Percentiles rank a stretch among this genome's conserved stretches.
These are phyloP conservation scores for Sakesphorus luctuosus DNA, from an alignment of 2,113 vertebrate genomes.

Conservation along the genomic window DNA sequence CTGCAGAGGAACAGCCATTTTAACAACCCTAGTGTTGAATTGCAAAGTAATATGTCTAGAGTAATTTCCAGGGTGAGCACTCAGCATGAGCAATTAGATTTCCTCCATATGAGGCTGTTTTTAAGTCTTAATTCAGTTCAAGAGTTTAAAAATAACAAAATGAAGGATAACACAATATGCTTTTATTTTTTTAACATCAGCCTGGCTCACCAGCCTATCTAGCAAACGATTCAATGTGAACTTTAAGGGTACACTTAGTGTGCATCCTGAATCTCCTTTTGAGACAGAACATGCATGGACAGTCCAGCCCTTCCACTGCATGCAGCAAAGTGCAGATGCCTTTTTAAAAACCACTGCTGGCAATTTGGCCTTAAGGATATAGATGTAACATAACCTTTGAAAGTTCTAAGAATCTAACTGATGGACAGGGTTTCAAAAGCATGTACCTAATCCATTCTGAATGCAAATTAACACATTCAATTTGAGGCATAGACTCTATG, in stretches of 20 bases:
- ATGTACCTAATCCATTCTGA: not conserved
- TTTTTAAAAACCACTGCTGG: not conserved
- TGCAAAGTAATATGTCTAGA: not conserved
- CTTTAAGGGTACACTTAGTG: not conserved
- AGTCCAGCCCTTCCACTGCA: not conserved
- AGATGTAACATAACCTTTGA: not conserved
- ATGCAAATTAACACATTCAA: not conserved
- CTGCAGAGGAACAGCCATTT: not conserved
- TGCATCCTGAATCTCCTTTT: not conserved
- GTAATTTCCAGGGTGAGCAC: not conserved
- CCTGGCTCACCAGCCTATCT: not conserved
- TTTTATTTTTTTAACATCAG: not conserved
- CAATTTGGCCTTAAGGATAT: not conserved
- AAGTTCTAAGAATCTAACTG: slow-evolving; percentile 25
- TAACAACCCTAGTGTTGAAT: not conserved
- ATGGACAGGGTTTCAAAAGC: not conserved
- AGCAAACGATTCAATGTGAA: not conserved
- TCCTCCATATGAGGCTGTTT: not conserved
- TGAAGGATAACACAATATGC: not conserved
- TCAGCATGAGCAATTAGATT: not conserved
- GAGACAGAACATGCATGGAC: not conserved
- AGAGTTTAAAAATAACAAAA: not conserved
- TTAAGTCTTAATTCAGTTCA: not conserved
- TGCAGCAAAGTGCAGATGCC: not conserved
- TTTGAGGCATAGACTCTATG: not conserved